phyloP scores from a whole-genome alignment of 2,113 vertebrate species.

The Arenaria interpres region DNA sequence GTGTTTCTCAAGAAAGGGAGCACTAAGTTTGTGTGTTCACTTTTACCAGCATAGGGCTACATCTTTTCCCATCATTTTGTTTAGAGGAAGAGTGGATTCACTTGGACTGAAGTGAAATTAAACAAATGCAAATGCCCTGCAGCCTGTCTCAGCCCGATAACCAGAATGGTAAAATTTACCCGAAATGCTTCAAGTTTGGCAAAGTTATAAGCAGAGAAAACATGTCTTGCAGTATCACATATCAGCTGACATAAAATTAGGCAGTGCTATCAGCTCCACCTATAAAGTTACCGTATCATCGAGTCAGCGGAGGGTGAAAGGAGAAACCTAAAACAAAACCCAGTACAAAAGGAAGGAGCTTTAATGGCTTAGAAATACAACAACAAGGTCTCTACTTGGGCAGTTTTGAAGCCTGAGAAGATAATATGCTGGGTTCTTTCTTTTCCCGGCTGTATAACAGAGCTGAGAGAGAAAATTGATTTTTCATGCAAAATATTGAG shows the following conservation, averaged over 20 bases:
- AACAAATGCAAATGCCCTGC: background rate
- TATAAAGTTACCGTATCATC: background rate
- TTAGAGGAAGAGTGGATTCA: background rate
- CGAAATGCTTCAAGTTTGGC: background rate
- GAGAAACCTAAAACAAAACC: background rate
- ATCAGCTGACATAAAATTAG: background rate
- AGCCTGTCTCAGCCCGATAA: background rate
- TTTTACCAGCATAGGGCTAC: background rate
- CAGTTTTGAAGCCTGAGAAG: background rate
- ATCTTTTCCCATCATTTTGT: background rate
- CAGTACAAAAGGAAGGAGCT: background rate
- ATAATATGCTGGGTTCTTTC: background rate
- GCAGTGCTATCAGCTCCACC: background rate
- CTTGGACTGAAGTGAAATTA: background rate
- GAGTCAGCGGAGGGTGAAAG: background rate
- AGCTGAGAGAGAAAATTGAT: constrained; percentile 27
- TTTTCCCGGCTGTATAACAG: background rate
- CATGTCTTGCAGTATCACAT: background rate
- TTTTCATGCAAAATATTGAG: constrained; percentile 60
- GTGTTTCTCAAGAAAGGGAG: background rate
- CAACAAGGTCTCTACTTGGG: background rate
- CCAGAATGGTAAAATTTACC: background rate
- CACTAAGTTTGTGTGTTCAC: background rate
- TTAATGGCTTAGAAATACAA: background rate
- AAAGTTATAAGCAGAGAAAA: background rate